Base-by-base conservation (phyloP, 2,113 vertebrate species). In the Elaphurus davidianus region DNA sequence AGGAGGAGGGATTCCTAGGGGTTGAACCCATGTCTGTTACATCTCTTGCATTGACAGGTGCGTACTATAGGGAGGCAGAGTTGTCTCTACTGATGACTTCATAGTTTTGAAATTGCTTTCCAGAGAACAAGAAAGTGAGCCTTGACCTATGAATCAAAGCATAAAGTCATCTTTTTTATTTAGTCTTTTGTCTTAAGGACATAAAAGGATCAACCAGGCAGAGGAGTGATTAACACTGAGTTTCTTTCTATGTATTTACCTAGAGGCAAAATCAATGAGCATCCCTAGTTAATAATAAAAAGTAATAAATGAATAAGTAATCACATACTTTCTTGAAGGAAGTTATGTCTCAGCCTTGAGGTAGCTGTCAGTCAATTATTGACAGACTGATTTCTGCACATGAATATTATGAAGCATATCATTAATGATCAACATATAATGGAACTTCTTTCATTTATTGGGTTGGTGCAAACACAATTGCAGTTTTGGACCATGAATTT, bases 231-330 rank as follows among this genome's bases (percentile, higher is more conserved):
- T 92, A 90, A 87, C 89, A 64, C 7, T 54, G 45, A 74, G 43
- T 94, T 97, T 85, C 85, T 79, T 64, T 94, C 13, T 74, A 40
- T 27, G 33, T 40, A 54, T 97, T 83, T 90, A 81, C 40, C 28
- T 47, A 52, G 0, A 64, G 9, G 62, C n/a, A 87, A 93, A 94
- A 95, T 94, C 90, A 90, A 85, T 85, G 40, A 62, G n/a, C 52
- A 76, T 33, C 13, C 21, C 17, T 27, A 47, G 21, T 55, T 92
- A 92, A 92, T 91, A 90, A 90, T 27, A 78, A 91, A 83, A 95
- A 74, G 45, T 87, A 57, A 76, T 94, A 84, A 17, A 62, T 90
- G 54, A 94, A 89, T 60, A 93, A 96, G 21, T 90, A 94, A 90
- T 94, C 33, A 43, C 28, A 52, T 57, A 23, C 7, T 1, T 71